Evolutionary conservation across 2,888 invertebrate genomes (phyloP).

Genomic region (Mesorhabditis spiculigera): DNA sequence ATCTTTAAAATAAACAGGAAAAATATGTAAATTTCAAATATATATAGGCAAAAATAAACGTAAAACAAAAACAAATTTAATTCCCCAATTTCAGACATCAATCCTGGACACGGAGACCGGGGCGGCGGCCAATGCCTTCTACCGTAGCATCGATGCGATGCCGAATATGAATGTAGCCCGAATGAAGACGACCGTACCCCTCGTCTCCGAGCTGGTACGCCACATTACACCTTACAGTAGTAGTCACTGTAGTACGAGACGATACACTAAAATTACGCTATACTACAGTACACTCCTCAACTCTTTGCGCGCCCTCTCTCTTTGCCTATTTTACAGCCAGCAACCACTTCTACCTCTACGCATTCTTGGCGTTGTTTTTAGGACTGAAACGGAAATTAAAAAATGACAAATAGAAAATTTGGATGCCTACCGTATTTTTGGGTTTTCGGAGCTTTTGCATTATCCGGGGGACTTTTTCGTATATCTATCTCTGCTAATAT

Average conservation of each 20-base stretch:
- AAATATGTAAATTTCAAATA: constrained; percentile 13
- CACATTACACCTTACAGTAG: constrained; percentile 10
- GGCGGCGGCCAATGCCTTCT: constrained; percentile 94
- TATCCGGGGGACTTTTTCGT: too few species aligned
- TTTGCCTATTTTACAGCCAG: not conserved
- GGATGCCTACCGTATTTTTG: not conserved
- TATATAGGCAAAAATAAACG: not conserved
- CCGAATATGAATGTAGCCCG: constrained; percentile 84
- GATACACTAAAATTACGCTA: not conserved
- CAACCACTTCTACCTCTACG: not conserved
- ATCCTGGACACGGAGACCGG: constrained; percentile 63
- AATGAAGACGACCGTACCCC: constrained; percentile 89
- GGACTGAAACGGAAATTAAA: not conserved
- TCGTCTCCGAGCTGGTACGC: constrained; percentile 98
- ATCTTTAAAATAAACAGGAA: too few species aligned
- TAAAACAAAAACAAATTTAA: not conserved
- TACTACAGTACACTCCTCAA: not conserved
- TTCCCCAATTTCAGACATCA: constrained; percentile 43
- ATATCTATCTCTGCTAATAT: too few species aligned
- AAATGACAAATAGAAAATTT: not conserved
- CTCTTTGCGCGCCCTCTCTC: not conserved
- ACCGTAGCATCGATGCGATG: constrained; percentile 99
- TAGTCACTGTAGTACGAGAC: not conserved
- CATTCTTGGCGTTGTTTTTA: not conserved
- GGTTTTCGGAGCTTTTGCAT: not conserved